Evolutionary conservation across 2,888 invertebrate genomes (phyloP), one percentile per base, ranked within the genome.

Genomic region (Drosophila lacicola): DNA sequence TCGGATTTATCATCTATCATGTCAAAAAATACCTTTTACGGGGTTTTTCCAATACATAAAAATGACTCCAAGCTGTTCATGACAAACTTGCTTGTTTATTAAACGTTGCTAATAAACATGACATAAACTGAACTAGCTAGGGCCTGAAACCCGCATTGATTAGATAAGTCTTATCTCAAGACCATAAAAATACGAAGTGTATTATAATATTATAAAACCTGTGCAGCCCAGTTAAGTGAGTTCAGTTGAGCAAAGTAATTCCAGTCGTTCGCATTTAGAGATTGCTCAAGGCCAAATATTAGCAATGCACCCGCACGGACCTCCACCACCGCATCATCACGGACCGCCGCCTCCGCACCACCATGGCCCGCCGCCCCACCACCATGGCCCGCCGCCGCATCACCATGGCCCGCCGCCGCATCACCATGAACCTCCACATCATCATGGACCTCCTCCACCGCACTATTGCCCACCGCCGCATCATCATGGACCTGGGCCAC

Each of bases 111-210:
- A 53, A 66, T 60, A 51, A 19, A 61, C 10, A 45, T 56, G 29
- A 34, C 19, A 53, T 37, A 44, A 36, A 50, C 47, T 13, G 11
- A 51, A 17, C 46, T 10, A 9, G 42, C 44, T 25, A 25, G 50
- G 19, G 29, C 36, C 57, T 13, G 61, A 50, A 71, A 50, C 50
- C 57, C 51, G 4, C 39, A 4, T 42, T 25, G 75, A 75, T 75
- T 45, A 75, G 75, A 75, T 75, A 75, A 14, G 36, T 13, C 64
- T 64, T 75, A 75, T 75, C 75, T 29, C 2, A 8, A 51, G 33
- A 37, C 34, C 61, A 61, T 64, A 64, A 61, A 71, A n/a, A 21
- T 4, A 42, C 17, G 29, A 63, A 47, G 14, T 50, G 19, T 13
- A 37, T 51, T 42, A 56, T n/a, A 66, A 62, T 56, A 55, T 61